Evolutionary conservation across 2,113 vertebrate species (phyloP).

Genomic region (Python bivittatus): DNA sequence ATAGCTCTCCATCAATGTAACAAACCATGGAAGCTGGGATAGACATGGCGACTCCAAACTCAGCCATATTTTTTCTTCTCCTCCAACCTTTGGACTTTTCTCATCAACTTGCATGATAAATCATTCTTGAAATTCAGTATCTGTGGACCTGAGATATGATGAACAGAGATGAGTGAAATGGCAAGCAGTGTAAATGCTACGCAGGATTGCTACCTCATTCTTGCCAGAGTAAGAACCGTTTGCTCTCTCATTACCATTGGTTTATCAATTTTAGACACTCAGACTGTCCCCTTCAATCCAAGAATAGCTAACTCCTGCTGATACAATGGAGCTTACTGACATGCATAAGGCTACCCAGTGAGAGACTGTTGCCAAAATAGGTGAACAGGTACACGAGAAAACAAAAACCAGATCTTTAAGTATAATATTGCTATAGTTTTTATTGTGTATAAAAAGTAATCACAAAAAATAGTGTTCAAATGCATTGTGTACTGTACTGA

Average conservation of each 20-base stretch:
- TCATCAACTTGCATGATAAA: not conserved
- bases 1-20: not conserved
- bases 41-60: not conserved
- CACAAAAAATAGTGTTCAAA: not conserved
- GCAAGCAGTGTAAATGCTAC: not conserved
- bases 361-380: not conserved
- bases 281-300: not conserved
- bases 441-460: not conserved
- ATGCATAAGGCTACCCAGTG: not conserved
- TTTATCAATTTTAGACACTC: not conserved
- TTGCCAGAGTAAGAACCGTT: not conserved
- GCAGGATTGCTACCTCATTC: not conserved
- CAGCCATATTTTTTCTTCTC: not conserved
- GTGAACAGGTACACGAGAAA: not conserved
- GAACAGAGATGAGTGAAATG: not conserved
- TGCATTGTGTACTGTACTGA: not conserved
- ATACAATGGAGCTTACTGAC: not conserved
- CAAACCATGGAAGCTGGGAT: not conserved
- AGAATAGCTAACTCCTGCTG: not conserved
- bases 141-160: not conserved
- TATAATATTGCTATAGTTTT: not conserved
- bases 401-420: not conserved
- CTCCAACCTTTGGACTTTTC: not conserved
- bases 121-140: not conserved
- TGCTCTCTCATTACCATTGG: too few species aligned